Conservation (phyloP, 1,140 invertebrate genomes). For the Drosophila insularis region DNA sequence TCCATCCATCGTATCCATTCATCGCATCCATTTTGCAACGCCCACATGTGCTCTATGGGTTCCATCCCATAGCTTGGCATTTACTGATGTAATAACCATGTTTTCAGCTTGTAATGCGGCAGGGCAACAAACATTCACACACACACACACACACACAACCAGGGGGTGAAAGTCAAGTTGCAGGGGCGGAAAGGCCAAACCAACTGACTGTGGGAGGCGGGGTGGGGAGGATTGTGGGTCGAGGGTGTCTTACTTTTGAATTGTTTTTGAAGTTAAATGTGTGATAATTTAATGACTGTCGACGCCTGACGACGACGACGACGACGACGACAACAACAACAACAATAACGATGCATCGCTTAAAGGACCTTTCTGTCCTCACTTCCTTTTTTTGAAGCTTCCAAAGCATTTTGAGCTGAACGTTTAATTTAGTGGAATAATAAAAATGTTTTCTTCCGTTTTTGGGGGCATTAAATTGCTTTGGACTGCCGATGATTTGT, state of each 20-base stretch:
- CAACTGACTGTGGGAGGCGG: background rate
- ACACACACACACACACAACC: too few species aligned
- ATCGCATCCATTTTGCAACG: constrained; percentile 67
- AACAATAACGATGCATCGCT: too few species aligned
- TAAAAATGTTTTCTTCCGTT: constrained; percentile 69
- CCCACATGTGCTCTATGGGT: constrained; percentile 54
- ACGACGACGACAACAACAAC: too few species aligned
- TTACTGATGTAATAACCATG: constrained; percentile 82
- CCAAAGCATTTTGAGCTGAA: constrained; percentile 18
- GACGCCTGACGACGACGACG: constrained; percentile 59
- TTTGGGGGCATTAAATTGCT: constrained; percentile 66
- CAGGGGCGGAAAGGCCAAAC: constrained; percentile 15
- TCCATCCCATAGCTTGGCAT: constrained; percentile 17
- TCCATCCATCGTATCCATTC: constrained; percentile 70
- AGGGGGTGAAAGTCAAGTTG: constrained; percentile 66
- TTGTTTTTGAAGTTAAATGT: constrained; percentile 82
- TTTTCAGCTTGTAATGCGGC: constrained; percentile 82
- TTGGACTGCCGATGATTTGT: constrained; percentile 71
- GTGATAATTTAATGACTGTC: constrained; percentile 82
- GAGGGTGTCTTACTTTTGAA: constrained; percentile 52
- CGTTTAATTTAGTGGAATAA: constrained; percentile 80
- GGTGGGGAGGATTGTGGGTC: constrained; percentile 24
- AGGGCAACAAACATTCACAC: constrained; percentile 46
- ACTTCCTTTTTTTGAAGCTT: constrained; percentile 20
- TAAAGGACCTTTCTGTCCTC: constrained; percentile 32